These are phyloP conservation scores for Misgurnus mizolepis DNA, from an alignment of 2,113 vertebrate genomes.

Conservation along the genomic window DNA sequence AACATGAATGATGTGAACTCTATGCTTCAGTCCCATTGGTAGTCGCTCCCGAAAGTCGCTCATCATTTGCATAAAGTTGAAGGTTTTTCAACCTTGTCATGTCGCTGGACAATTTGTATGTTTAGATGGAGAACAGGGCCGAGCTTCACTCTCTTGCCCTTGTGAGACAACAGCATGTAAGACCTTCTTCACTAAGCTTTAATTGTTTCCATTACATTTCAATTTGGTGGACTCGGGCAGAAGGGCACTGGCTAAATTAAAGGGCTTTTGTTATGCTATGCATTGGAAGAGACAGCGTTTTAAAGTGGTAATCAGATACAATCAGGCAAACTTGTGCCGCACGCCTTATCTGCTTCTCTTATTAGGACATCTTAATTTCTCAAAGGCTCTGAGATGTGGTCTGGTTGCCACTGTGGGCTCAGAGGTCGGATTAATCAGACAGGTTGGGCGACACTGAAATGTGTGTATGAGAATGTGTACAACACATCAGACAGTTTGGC, in stretches of 20 bases:
- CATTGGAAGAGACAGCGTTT: conserved; percentile 75
- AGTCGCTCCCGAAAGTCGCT: too few relatives aligned
- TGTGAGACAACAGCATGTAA: conserved; percentile 53
- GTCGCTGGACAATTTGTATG: conserved; percentile 2
- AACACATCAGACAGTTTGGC: background rate
- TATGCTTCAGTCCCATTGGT: too few relatives aligned
- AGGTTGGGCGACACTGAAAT: conserved; percentile 51
- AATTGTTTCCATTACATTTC: conserved; percentile 77
- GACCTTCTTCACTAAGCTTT: conserved; percentile 57
- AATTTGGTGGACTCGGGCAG: conserved; percentile 71
- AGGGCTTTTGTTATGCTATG: conserved; percentile 71
- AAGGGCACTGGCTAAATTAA: conserved; percentile 71
- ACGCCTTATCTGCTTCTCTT: conserved; percentile 68
- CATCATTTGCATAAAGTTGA: too few relatives aligned
- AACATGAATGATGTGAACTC: too few relatives aligned
- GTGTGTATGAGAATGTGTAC: background rate
- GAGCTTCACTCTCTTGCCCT: conserved; percentile 32
- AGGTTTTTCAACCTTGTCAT: too few relatives aligned
- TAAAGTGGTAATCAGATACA: conserved; percentile 72
- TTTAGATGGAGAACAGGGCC: background rate
- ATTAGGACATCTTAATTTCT: conserved; percentile 74
- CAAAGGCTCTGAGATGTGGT: conserved; percentile 65
- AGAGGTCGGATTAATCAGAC: conserved; percentile 72
- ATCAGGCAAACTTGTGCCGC: conserved; percentile 69
- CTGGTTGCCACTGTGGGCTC: conserved; percentile 59